phyloP scores from a whole-genome alignment of 2,888 invertebrate species.

The Hirtodrosophila histrioides region DNA sequence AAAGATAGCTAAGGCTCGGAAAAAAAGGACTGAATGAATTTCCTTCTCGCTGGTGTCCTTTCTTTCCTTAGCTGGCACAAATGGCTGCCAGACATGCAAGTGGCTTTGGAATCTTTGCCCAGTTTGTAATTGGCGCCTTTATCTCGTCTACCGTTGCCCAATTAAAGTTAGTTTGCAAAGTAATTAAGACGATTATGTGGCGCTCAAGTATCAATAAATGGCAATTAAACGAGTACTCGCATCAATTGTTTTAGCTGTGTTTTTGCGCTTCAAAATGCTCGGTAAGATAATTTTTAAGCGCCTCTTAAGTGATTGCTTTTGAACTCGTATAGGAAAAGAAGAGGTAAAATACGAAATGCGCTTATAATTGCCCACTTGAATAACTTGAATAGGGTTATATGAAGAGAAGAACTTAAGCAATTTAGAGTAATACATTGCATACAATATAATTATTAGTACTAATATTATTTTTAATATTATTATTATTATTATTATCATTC shows the following conservation, averaged over 20 bases:
- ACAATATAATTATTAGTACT: too few species aligned
- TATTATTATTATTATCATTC: too few species aligned
- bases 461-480: too few species aligned
- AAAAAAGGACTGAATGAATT: constrained; percentile 27
- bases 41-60: constrained; percentile 15
- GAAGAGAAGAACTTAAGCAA: too few species aligned
- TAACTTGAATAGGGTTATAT: too few species aligned
- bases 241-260: constrained; percentile 51
- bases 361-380: too few species aligned
- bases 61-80: constrained; percentile 24
- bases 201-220: constrained; percentile 77
- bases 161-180: constrained; percentile 76
- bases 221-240: constrained; percentile 62
- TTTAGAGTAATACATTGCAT: too few species aligned
- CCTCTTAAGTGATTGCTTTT: constrained; percentile 58
- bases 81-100: constrained; percentile 70
- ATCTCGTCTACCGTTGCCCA: constrained; percentile 68
- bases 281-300: constrained; percentile 29
- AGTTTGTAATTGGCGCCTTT: constrained; percentile 66
- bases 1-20: background rate
- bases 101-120: constrained; percentile 45
- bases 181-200: constrained; percentile 78
- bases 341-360: too few species aligned
- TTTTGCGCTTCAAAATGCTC: constrained; percentile 39
- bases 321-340: background rate